Conservation (phyloP, 2,113 vertebrate species). For the Xiphias gladius region DNA sequence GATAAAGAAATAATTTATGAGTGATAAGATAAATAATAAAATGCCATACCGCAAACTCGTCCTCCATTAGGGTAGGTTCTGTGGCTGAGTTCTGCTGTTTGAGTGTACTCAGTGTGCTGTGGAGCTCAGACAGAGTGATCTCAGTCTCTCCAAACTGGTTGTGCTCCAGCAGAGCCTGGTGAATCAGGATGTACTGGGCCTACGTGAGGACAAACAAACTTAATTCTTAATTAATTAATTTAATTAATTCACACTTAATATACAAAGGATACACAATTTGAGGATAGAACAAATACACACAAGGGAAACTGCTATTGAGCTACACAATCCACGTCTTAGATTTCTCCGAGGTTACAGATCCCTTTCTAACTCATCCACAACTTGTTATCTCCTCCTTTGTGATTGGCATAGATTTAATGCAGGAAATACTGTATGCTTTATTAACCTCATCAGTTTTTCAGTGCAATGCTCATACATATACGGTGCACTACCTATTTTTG, state of each 20-base stretch:
- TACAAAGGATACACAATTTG: background rate
- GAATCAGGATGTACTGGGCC: constrained; percentile 98
- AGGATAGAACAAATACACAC: background rate
- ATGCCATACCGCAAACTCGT: constrained; percentile 92
- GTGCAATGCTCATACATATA: background rate
- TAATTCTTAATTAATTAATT: no score
- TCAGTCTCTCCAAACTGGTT: constrained; percentile 97
- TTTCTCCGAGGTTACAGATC: background rate
- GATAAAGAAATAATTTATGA: background rate
- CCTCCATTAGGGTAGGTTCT: constrained; percentile 88
- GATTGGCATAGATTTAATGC: background rate
- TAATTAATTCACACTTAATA: background rate
- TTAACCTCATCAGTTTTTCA: background rate
- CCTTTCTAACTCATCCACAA: background rate
- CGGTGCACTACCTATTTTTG: background rate
- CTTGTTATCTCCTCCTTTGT: background rate
- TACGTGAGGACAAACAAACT: constrained; percentile 42
- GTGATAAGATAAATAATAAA: background rate
- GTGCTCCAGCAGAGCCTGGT: constrained; percentile 95
- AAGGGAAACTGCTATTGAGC: no score
- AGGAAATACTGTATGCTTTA: background rate
- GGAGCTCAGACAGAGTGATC: constrained; percentile 88
- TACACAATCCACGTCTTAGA: background rate
- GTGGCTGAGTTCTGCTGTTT: constrained; percentile 81
- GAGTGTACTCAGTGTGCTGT: constrained; percentile 84